Percentiles rank a stretch among this genome's conserved stretches.
phyloP scores from a whole-genome alignment of 2,888 invertebrate genomes.

The Zygogramma bicolorata region DNA sequence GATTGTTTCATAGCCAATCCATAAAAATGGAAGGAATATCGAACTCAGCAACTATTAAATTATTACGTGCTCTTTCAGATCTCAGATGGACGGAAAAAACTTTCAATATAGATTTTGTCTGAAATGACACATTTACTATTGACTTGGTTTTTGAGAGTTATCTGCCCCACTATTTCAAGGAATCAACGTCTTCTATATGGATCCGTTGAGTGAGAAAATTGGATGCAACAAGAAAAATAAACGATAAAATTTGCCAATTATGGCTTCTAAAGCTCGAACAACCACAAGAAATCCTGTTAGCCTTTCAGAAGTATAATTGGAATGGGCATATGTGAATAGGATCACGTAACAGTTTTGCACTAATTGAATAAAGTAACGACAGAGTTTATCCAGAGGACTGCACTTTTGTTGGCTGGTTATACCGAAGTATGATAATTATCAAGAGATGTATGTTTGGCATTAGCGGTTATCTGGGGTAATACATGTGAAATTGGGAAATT shows the following conservation, averaged over 20 bases:
- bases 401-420: neutral
- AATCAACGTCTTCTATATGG: too few relatives aligned
- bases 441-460: neutral
- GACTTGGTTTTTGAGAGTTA: too few relatives aligned
- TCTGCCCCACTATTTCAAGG: too few relatives aligned
- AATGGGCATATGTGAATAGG: constrained; percentile 16
- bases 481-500: too few relatives aligned
- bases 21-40: too few relatives aligned
- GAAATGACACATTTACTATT: too few relatives aligned
- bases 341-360: neutral
- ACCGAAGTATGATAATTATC: neutral
- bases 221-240: neutral
- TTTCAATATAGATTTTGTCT: too few relatives aligned
- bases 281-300: constrained; percentile 35
- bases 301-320: constrained; percentile 21
- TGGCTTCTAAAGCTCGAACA: constrained; percentile 23
- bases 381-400: neutral
- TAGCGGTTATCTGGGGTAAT: neutral
- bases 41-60: too few relatives aligned
- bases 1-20: too few relatives aligned
- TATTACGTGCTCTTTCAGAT: too few relatives aligned
- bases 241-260: neutral
- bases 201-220: too few relatives aligned
- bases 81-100: too few relatives aligned
- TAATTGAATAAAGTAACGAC: neutral